Evolutionary conservation across 1,140 invertebrate species (phyloP), one percentile per base, ranked within the genome.

Genomic region (Drosophila carrolli): DNA sequence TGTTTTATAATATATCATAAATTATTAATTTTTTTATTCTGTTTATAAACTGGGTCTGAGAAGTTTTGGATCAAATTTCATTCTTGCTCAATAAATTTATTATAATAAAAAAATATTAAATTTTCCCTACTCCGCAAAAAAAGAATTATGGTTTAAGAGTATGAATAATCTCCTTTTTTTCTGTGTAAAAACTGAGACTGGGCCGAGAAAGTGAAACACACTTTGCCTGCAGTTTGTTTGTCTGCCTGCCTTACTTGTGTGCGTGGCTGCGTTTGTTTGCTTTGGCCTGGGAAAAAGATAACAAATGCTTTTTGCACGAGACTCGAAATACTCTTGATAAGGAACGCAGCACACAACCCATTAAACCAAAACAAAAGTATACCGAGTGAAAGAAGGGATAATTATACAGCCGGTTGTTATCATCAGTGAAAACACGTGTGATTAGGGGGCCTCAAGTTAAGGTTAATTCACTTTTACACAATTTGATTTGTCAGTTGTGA

Each of bases 121-220:
- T 23, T 23, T 23, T 2, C 23, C 4, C 0, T 23, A 23, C 23
- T 23, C 4, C 23, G 4, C 23, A 23, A 2, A 23, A 23, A 3
- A 23, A 23, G 23, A 23, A 23, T 23, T 23, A 37, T 11, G 10
- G 10, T 37, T 37, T 37, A 37, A 11, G 29, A 32, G 29, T 32
- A 0, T 32, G 8, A 7, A 32, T 8, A 32, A 8, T 32, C 8
- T 19, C 23, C 4, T 29, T 48, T 50, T 8, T 51, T 3, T 35
- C 29, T 5, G n/a, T 51, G 29, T 67, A 8, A 48, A 14, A 61
- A 35, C 63, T 35, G 14, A 37, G 63, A 65, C 60, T 68, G 65
- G 37, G 60, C 75, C 79, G 86, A 72, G 83, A 86, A 86, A 86
- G 84, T 86, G 84, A 88, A 89, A 89, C 72, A 88, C 66, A 79